Percentiles rank a stretch among this genome's conserved stretches.
Evolutionary conservation across 2,888 invertebrate species (phyloP).

Genomic region (Drosophila imparisetae): DNA sequence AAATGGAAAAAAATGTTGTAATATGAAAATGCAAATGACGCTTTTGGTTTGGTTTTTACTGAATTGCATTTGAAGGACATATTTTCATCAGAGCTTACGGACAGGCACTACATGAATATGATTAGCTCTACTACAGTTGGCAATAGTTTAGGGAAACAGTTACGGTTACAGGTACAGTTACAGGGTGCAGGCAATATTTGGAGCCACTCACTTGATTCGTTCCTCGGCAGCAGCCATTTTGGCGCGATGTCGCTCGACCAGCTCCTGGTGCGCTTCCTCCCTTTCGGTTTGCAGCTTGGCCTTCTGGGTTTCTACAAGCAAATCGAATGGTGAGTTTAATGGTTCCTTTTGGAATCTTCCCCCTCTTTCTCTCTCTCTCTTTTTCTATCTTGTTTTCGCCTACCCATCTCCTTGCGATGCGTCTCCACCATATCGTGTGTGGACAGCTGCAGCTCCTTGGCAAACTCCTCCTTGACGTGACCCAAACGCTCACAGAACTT

Average conservation of each 20-base stretch:
- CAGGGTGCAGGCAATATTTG: neutral
- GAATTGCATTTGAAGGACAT: neutral
- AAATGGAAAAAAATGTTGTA: too few species aligned
- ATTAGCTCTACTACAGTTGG: slow-evolving; percentile 27
- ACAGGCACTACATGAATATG: slow-evolving; percentile 8
- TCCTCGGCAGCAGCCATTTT: slow-evolving; percentile 83
- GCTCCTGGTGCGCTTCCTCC: slow-evolving; percentile 86
- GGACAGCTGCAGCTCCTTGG: slow-evolving; percentile 82
- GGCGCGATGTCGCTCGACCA: slow-evolving; percentile 86
- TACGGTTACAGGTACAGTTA: neutral
- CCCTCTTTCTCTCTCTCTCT: neutral
- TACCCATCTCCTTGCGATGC: slow-evolving; percentile 89
- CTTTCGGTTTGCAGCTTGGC: slow-evolving; percentile 86
- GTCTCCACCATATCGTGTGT: slow-evolving; percentile 88
- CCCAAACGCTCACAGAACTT: slow-evolving; percentile 88
- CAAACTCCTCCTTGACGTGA: slow-evolving; percentile 84
- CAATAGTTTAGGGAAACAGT: neutral
- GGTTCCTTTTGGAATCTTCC: too few species aligned
- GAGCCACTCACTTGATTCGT: slow-evolving; percentile 85
- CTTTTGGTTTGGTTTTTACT: neutral
- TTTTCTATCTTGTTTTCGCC: neutral
- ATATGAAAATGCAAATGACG: neutral
- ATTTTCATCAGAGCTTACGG: neutral
- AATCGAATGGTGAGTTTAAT: neutral
- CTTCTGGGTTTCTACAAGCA: slow-evolving; percentile 84